Conservation (phyloP, 1,140 invertebrate species). For the Tetragnatha versicolor region DNA sequence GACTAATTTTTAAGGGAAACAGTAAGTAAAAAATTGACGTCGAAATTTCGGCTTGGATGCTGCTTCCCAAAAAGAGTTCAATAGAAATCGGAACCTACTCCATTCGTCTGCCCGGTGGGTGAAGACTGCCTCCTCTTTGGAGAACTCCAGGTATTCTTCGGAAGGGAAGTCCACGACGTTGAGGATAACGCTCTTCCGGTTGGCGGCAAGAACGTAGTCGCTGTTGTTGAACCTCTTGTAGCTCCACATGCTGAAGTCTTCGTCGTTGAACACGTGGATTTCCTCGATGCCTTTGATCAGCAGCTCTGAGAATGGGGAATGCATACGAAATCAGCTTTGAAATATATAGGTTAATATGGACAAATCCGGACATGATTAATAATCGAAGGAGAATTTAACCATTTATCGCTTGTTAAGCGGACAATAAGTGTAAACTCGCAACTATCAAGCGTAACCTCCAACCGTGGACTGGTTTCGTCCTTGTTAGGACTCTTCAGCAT, state of each 20-base stretch:
- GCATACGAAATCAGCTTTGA: background rate
- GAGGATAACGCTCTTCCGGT: background rate
- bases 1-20: too few species aligned
- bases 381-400: too few species aligned
- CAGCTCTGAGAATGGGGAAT: background rate
- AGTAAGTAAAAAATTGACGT: too few species aligned
- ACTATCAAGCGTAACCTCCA: background rate
- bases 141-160: background rate
- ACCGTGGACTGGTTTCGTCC: too few species aligned
- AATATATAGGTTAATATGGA: background rate
- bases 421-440: background rate
- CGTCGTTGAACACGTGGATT: background rate
- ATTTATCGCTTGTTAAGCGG: background rate
- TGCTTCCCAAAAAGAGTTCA: too few species aligned
- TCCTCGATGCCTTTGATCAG: background rate
- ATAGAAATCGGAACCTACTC: background rate
- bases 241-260: background rate
- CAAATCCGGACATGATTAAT: too few species aligned
- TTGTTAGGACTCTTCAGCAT: too few species aligned
- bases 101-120: background rate
- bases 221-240: constrained; percentile 47
- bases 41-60: too few species aligned
- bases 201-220: constrained; percentile 14
- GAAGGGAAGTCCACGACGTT: background rate
- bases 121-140: background rate